Percentiles rank a stretch among this genome's conserved stretches.
Evolutionary conservation across 2,888 invertebrate genomes (phyloP).

Genomic region (Idaea straminata): DNA sequence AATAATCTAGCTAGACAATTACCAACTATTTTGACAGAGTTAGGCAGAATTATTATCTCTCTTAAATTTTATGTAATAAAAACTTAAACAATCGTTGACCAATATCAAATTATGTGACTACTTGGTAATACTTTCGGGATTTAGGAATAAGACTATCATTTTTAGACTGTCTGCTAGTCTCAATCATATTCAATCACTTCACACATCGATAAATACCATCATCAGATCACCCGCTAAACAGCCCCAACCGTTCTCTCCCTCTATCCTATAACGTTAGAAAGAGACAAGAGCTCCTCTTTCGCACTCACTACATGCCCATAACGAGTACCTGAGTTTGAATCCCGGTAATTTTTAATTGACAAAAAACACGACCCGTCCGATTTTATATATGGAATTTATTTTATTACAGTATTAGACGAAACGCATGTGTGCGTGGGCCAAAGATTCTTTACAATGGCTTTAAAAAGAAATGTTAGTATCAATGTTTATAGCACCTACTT

Average conservation of each 20-base stretch:
- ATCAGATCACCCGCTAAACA: constrained; percentile 20
- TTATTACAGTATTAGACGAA: constrained; percentile 62
- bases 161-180: constrained; percentile 6
- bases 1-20: too few species aligned
- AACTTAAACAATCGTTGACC: too few species aligned
- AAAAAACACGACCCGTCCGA: constrained; percentile 67
- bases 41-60: too few species aligned
- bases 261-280: constrained; percentile 23
- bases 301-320: constrained; percentile 35
- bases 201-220: constrained; percentile 30
- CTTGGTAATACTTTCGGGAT: too few species aligned
- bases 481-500: constrained; percentile 32
- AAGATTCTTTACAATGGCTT: constrained; percentile 47
- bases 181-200: constrained; percentile 26
- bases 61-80: too few species aligned
- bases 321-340: constrained; percentile 66
- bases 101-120: too few species aligned
- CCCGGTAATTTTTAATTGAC: constrained; percentile 77
- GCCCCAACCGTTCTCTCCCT: constrained; percentile 17
- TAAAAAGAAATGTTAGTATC: constrained; percentile 34
- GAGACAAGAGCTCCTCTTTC: constrained; percentile 20
- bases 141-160: background rate
- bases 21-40: too few species aligned
- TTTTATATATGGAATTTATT: constrained; percentile 75
- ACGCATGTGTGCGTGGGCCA: constrained; percentile 53